Conservation (phyloP, 2,113 vertebrate genomes). For the Bostrychus sinensis region DNA sequence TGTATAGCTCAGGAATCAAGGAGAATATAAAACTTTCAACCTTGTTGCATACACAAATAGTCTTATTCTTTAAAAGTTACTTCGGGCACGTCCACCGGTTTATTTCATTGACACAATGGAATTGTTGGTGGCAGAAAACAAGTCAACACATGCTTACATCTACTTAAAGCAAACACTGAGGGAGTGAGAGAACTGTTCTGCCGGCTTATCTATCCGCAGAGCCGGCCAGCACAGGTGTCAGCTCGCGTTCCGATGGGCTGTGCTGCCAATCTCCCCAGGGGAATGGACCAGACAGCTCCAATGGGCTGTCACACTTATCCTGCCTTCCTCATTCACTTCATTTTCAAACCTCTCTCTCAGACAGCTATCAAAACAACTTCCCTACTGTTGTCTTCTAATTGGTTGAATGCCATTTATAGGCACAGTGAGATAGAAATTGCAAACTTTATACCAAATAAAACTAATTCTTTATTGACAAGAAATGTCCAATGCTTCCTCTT, state of each 20-base stretch:
- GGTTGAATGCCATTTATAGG: constrained; percentile 38
- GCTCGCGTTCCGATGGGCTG: constrained; percentile 36
- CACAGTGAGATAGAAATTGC: constrained; percentile 33
- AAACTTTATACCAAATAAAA: constrained; percentile 43
- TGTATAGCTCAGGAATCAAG: constrained; percentile 15
- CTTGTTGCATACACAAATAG: constrained; percentile 7
- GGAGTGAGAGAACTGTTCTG: constrained; percentile 23
- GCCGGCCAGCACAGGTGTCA: constrained; percentile 51
- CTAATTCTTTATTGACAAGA: constrained; percentile 33
- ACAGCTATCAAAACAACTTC: constrained; percentile 56
- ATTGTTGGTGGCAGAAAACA: constrained; percentile 18
- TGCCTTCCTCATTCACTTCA: constrained; percentile 30
- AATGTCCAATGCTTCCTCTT: constrained; percentile 19
- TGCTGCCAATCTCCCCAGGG: constrained; percentile 41
- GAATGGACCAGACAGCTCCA: constrained; percentile 29
- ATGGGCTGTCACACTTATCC: constrained; percentile 27
- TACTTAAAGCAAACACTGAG: constrained; percentile 20
- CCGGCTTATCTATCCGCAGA: constrained; percentile 32
- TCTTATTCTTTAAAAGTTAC: constrained; percentile 9
- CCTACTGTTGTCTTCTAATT: constrained; percentile 42
- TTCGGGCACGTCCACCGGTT: constrained; percentile 12
- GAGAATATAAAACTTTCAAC: not conserved
- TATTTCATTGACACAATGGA: constrained; percentile 5
- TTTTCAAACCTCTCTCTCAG: constrained; percentile 33
- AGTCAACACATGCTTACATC: constrained; percentile 1